Percentiles rank a stretch among this genome's conserved stretches.
Evolutionary conservation across 2,113 vertebrate genomes (phyloP).

Genomic region (Petrocephalus microphthalmus): DNA sequence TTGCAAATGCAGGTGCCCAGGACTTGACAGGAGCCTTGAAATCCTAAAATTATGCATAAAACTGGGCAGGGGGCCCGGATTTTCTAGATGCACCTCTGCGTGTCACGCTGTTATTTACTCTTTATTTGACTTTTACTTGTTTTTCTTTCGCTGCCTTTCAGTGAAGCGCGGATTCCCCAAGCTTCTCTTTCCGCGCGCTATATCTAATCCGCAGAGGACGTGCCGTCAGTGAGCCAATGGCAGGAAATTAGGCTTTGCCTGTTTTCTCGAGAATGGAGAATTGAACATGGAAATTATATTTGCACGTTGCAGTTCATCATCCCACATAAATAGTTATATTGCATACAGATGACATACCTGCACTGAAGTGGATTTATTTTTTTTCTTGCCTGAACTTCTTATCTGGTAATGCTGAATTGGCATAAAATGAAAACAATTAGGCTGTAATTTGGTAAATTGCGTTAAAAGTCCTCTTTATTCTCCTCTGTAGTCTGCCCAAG

Average conservation of each 20-base stretch:
- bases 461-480: not conserved
- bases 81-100: not conserved
- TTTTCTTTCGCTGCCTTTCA: not conserved
- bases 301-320: not conserved
- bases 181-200: not conserved
- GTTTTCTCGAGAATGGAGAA: not conserved
- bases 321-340: too few relatives aligned
- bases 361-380: not conserved
- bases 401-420: not conserved
- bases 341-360: not conserved
- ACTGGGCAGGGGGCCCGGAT: not conserved
- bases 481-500: not conserved
- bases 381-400: not conserved
- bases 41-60: not conserved
- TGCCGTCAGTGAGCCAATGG: not conserved
- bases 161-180: not conserved
- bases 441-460: not conserved
- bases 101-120: too few relatives aligned
- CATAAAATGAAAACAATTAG: not conserved
- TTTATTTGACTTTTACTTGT: not conserved
- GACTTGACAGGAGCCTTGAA: not conserved
- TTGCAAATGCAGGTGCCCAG: not conserved
- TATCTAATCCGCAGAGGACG: not conserved
- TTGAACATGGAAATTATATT: not conserved
- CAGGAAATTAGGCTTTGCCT: not conserved